Percentiles rank a stretch among this genome's conserved stretches.
These are phyloP conservation scores for Trichogramma dendrolimi DNA, from an alignment of 2,888 invertebrate species.

Conservation along the genomic window DNA sequence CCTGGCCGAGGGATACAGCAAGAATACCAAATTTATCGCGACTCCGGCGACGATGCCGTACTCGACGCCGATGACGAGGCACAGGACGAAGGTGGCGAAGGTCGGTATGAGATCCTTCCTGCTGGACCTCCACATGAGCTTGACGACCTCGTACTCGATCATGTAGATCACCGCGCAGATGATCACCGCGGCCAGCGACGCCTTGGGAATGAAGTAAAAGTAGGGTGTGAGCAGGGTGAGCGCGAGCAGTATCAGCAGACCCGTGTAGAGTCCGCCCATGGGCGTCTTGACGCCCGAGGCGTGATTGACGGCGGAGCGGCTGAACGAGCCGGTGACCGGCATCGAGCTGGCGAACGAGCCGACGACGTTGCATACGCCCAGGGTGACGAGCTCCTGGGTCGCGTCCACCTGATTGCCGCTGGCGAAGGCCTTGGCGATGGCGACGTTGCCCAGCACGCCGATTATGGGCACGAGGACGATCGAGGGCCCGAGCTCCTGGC, in stretches of 20 bases:
- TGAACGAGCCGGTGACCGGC: constrained; percentile 87
- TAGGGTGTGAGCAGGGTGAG: constrained; percentile 83
- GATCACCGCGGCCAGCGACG: constrained; percentile 85
- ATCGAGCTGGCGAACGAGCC: constrained; percentile 87
- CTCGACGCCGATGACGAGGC: constrained; percentile 78
- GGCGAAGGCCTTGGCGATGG: constrained; percentile 91
- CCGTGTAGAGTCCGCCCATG: constrained; percentile 79
- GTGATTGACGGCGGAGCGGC: constrained; percentile 87
- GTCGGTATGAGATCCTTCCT: constrained; percentile 77
- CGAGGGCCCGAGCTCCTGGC: constrained; percentile 77
- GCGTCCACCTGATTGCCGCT: constrained; percentile 79
- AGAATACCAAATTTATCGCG: constrained; percentile 69
- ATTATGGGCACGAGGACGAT: constrained; percentile 84
- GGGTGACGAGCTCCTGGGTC: constrained; percentile 83
- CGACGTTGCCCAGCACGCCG: constrained; percentile 87
- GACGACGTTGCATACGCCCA: constrained; percentile 78
- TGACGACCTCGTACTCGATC: constrained; percentile 86
- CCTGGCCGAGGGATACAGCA: constrained; percentile 77
- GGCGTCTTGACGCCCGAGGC: constrained; percentile 91
- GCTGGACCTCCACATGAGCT: constrained; percentile 80
- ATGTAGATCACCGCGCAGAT: constrained; percentile 93
- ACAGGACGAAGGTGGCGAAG: constrained; percentile 76
- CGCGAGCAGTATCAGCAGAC: constrained; percentile 75
- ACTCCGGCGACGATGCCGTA: constrained; percentile 82
- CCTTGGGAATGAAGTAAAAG: constrained; percentile 85